Percentiles rank a stretch among this genome's conserved stretches.
These are phyloP conservation scores for Hormaphis cornu DNA, from an alignment of 1,140 invertebrate species.

Conservation along the genomic window DNA sequence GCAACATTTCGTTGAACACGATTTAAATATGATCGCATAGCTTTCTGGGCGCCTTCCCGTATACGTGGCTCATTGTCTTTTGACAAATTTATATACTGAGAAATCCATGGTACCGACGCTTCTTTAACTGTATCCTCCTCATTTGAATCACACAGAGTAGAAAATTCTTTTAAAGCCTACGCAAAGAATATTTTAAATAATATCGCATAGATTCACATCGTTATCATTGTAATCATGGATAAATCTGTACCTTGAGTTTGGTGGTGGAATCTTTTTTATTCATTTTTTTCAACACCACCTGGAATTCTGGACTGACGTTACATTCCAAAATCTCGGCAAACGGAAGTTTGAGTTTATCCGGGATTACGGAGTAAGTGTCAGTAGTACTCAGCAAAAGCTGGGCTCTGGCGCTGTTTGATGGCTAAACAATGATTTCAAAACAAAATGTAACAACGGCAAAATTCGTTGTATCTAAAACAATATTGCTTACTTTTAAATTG, in stretches of 20 bases:
- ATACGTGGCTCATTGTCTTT: conserved; percentile 70
- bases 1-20: conserved; percentile 64
- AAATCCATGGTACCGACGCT: conserved; percentile 66
- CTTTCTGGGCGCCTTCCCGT: conserved; percentile 58
- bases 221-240: background rate
- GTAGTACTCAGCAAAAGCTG: conserved; percentile 4
- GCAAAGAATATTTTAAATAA: conserved; percentile 33
- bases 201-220: too few species aligned
- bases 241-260: conserved; percentile 56
- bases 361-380: background rate
- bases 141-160: conserved; percentile 52
- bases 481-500: conserved; percentile 1
- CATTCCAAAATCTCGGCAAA: conserved; percentile 49
- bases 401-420: conserved; percentile 6
- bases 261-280: conserved; percentile 77
- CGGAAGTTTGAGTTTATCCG: conserved; percentile 44
- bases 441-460: too few species aligned
- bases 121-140: conserved; percentile 52
- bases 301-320: conserved; percentile 48
- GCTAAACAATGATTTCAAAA: background rate
- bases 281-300: conserved; percentile 62
- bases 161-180: conserved; percentile 70
- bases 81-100: conserved; percentile 60
- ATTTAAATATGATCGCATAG: conserved; percentile 57
- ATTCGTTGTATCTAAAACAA: too few species aligned